These are phyloP conservation scores for Petrosia ficiformis DNA, from an alignment of 37 sponge, comb jelly and placozoan species.

Conservation along the genomic window DNA sequence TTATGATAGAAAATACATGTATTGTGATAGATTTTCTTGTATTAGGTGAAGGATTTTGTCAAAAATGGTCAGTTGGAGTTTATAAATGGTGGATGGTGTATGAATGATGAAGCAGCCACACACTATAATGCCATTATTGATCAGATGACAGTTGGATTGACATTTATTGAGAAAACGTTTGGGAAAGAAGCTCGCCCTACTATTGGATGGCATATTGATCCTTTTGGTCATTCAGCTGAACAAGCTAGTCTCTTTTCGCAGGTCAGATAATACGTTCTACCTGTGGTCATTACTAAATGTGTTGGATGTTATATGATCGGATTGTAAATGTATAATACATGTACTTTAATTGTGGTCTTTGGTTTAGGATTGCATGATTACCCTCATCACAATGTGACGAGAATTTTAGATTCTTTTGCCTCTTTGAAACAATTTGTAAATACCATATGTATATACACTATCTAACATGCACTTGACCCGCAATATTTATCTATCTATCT, in stretches of 20 bases:
- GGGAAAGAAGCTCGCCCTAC: slow-evolving; percentile 39
- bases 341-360: too few relatives aligned
- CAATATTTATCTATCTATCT: too few relatives aligned
- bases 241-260: slow-evolving; percentile 60
- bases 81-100: slow-evolving; percentile 95
- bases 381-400: too few relatives aligned
- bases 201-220: slow-evolving; percentile 83
- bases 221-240: slow-evolving; percentile 79
- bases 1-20: background rate
- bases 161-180: background rate
- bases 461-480: too few relatives aligned
- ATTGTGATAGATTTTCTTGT: too few relatives aligned
- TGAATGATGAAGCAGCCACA: slow-evolving; percentile 95
- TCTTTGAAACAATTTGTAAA: too few relatives aligned
- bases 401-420: too few relatives aligned
- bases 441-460: too few relatives aligned
- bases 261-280: slow-evolving; percentile 2
- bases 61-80: slow-evolving; percentile 84
- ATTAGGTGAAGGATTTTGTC: slow-evolving; percentile 58
- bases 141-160: slow-evolving; percentile 72
- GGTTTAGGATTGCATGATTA: too few relatives aligned
- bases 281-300: too few relatives aligned
- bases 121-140: slow-evolving; percentile 95
- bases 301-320: too few relatives aligned
- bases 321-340: too few relatives aligned